A percentile compares a stretch with the other conserved stretches of the same genome.
phyloP scores from a whole-genome alignment of 2,888 invertebrate species.

The Tetragonisca angustula region DNA sequence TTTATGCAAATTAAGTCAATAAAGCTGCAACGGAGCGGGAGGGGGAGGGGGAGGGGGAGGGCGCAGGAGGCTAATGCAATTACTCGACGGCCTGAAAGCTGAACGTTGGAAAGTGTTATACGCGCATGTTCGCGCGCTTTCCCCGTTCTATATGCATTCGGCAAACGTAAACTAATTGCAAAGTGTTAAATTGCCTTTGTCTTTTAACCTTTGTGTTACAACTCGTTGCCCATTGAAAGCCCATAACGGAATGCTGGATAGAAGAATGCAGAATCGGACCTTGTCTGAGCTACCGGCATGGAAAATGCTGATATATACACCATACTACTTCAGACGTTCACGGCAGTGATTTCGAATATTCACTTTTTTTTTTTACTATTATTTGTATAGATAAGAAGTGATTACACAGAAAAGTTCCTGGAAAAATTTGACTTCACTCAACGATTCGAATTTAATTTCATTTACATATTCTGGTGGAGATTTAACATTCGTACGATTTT shows the following conservation, averaged over 20 bases:
- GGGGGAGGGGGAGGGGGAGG: background rate
- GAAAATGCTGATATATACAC: background rate
- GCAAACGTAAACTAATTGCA: background rate
- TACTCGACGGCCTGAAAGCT: constrained; percentile 9
- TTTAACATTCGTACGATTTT: too few relatives aligned
- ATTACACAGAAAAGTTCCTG: too few relatives aligned
- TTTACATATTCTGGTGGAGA: too few relatives aligned
- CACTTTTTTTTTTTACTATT: too few relatives aligned
- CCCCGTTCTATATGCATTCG: background rate
- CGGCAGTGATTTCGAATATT: too few relatives aligned
- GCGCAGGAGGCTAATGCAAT: constrained; percentile 21
- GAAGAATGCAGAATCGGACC: background rate
- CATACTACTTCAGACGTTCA: background rate
- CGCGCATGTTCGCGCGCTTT: background rate
- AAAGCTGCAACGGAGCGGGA: background rate
- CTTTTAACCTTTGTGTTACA: background rate
- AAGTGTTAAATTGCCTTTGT: background rate
- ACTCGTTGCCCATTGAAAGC: background rate
- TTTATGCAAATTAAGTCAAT: constrained; percentile 43
- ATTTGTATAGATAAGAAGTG: too few relatives aligned
- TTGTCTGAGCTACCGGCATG: background rate
- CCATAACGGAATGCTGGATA: background rate
- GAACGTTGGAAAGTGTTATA: constrained; percentile 10
- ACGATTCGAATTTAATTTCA: too few relatives aligned
- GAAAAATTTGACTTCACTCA: too few relatives aligned